Percentiles rank a stretch among this genome's conserved stretches.
phyloP scores from a whole-genome alignment of 2,113 vertebrate species.

The Lophura nycthemera region DNA sequence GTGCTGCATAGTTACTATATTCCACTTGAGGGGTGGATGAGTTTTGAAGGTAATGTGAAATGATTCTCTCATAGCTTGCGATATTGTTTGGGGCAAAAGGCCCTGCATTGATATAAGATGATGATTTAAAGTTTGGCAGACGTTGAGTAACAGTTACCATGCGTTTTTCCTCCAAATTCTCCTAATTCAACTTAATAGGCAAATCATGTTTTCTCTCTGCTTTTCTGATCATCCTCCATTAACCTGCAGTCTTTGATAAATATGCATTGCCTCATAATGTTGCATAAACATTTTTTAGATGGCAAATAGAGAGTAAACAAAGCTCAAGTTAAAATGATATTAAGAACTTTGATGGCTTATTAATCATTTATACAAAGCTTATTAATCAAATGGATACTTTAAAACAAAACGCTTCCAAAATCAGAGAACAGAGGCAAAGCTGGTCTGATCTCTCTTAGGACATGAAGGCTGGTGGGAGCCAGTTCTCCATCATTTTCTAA shows the following conservation, averaged over 20 bases:
- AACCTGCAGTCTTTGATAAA: constrained; percentile 62
- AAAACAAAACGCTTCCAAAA: not conserved
- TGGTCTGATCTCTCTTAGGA: not conserved
- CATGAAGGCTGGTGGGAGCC: not conserved
- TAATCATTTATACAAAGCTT: constrained; percentile 45
- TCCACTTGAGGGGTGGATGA: not conserved
- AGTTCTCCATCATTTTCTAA: not conserved
- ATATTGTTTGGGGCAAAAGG: not conserved
- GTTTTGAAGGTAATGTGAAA: constrained; percentile 22
- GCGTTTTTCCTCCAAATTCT: constrained; percentile 57
- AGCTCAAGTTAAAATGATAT: constrained; percentile 39
- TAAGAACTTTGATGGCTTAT: constrained; percentile 49
- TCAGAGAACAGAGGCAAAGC: not conserved
- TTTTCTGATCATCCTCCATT: constrained; percentile 52
- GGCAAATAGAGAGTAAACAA: constrained; percentile 57
- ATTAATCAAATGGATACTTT: constrained; percentile 45
- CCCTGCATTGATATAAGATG: constrained; percentile 13
- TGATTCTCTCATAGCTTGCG: constrained; percentile 7
- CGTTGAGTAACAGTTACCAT: not conserved
- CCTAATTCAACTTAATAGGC: constrained; percentile 40
- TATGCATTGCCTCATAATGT: constrained; percentile 36
- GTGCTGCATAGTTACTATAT: not conserved
- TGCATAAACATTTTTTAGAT: constrained; percentile 67
- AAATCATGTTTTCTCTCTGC: constrained; percentile 50
- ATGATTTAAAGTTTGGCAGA: constrained; percentile 58